Conservation (phyloP, 2,797 vertebrate genomes). For the Dryobates pubescens region DNA sequence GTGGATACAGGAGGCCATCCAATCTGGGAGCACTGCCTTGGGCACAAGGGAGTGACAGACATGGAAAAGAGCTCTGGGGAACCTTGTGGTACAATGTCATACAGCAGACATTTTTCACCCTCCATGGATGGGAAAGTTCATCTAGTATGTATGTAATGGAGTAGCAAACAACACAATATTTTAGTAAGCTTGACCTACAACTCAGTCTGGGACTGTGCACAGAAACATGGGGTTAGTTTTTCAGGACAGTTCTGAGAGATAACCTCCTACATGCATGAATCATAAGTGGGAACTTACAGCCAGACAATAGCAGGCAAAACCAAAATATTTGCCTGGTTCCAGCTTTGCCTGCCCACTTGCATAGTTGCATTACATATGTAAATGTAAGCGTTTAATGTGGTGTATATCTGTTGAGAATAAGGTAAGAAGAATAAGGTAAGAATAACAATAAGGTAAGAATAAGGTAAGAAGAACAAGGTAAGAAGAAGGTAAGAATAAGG, state of each 20-base stretch:
- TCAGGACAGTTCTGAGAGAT: not conserved
- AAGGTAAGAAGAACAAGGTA: too few species aligned
- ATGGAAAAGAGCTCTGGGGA: not conserved
- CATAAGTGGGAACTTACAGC: not conserved
- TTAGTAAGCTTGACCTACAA: not conserved
- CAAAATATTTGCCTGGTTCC: not conserved
- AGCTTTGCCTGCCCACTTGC: not conserved
- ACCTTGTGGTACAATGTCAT: too few species aligned
- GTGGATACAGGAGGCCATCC: not conserved
- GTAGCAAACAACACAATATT: not conserved
- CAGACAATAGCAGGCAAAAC: not conserved
- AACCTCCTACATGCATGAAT: not conserved
- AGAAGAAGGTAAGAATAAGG: too few species aligned
- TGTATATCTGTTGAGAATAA: not conserved
- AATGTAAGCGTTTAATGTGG: not conserved
- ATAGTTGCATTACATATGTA: not conserved
- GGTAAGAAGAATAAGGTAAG: not conserved
- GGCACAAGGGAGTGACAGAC: not conserved
- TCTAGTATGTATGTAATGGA: fast-evolving
- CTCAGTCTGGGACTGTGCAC: not conserved
- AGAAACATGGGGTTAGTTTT: not conserved
- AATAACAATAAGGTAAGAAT: too few species aligned
- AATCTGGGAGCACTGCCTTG: not conserved
- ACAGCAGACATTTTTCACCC: not conserved
- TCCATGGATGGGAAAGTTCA: not conserved